Conservation (phyloP, 2,888 invertebrate species). For the Drosophila pseudotakahashii region DNA sequence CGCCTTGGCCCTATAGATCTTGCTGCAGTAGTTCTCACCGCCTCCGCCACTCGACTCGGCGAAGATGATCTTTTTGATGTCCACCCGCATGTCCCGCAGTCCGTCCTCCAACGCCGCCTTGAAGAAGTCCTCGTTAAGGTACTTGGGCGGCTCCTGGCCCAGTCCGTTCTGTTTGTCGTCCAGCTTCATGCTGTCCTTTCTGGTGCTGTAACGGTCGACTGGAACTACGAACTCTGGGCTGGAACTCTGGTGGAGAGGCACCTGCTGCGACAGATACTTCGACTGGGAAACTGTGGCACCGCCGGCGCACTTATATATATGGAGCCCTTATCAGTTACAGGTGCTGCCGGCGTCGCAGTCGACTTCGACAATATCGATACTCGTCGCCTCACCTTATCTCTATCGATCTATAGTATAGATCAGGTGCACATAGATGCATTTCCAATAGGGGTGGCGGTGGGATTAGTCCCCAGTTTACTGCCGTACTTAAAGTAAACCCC, state of each 20-base stretch:
- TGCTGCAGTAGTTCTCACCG: conserved; percentile 83
- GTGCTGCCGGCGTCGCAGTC: conserved; percentile 24
- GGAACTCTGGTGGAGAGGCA: conserved; percentile 1
- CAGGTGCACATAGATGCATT: conserved; percentile 16
- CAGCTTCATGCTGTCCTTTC: conserved; percentile 64
- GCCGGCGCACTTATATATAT: conserved; percentile 62
- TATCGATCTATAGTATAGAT: conserved; percentile 9
- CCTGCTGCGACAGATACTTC: conserved; percentile 42
- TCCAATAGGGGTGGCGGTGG: neutral
- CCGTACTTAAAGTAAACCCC: too few relatives aligned
- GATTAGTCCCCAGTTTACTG: neutral
- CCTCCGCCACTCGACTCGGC: conserved; percentile 77
- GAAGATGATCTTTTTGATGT: conserved; percentile 79
- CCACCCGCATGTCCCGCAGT: conserved; percentile 76
- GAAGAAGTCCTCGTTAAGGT: conserved; percentile 82
- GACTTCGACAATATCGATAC: conserved; percentile 4
- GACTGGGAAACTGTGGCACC: conserved; percentile 65
- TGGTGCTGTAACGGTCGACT: neutral
- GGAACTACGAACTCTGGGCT: neutral
- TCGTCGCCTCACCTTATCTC: conserved; percentile 24
- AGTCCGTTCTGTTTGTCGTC: conserved; percentile 40
- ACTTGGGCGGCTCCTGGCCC: conserved; percentile 66
- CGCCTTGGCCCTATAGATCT: conserved; percentile 80
- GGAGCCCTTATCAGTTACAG: conserved; percentile 49
- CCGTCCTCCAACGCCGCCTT: conserved; percentile 82